Base-by-base conservation (phyloP, 2,113 vertebrate genomes). In the Gavia stellata region DNA sequence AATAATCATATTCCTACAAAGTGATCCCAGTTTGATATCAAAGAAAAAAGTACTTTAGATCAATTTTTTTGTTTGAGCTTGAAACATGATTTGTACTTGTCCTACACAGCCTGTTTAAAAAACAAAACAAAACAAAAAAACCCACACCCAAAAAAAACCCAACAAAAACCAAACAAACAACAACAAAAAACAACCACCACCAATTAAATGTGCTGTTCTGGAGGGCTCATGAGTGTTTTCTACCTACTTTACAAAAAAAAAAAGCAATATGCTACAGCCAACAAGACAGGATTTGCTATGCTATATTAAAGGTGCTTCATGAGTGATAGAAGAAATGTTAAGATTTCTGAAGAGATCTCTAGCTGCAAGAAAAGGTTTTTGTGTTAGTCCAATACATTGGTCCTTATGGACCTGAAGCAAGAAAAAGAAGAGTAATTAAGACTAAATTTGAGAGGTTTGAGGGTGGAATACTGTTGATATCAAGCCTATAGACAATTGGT, bases 21-120 rank as follows among this genome's bases (percentile, higher is more conserved):
- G 50, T 61, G 63, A 92, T 95, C 91, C 47, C 80, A 65, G 84
- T 92, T 91, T 88, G 78, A 44, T 96, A 92, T 93, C 88, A 94
- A 90, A 93, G 63, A 45, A n/a, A 86, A 87, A 93, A 83, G 36
- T 61, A 45, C 71, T 75, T 89, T 84, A 95, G 92, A 92, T 91
- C 74, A 63, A 52, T 74, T 61, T 63, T 92, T 95, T 87, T 90
- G n/a, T 91, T 74, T 88, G 61, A 95, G 72, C 40, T 90, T 94
- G 68, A 90, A 92, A 94, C 47, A 42, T 42, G 71, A 92, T 61
- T 96, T 91, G 74, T 61, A n/a, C 67, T 94, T 93, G 86, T 94
- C 88, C 86, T 96, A 68, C 24, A 65, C 38, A 87, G 50, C 18
- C 62, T 91, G 62, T 47, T 49, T 61, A 83, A 91, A 90, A 91